Evolutionary conservation across 2,113 vertebrate genomes (phyloP), one percentile per base, ranked within the genome.

Genomic region (Motacilla tschutschensis): DNA sequence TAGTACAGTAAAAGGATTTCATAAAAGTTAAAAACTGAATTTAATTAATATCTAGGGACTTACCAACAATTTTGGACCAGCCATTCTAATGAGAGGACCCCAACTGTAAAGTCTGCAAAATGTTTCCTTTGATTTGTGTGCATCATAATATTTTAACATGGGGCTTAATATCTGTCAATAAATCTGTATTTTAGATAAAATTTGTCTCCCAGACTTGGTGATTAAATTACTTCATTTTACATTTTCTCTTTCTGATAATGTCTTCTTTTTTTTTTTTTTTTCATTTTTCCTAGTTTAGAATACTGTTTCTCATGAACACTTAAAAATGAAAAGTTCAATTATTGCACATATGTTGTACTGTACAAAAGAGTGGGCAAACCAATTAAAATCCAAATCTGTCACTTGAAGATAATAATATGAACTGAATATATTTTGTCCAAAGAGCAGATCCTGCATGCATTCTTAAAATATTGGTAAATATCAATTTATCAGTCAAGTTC

Each of bases 51-150:
- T 62, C 35, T 58, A 36, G 18, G 20, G 9, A 69, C 29, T 48
- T 78, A 20, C 8, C 44, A 78, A 17, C 16, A 48, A 31, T 41
- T 12, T 28, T 25, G 12, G 16, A 69, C 11, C 20, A 78, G 41
- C 38, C 0, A 0, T 71, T 78, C 24, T n/a, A 54, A 9, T 5
- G 55, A 9, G 7, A 69, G 9, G 11, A 33, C 6, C 3, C 7
- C 17, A 48, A 6, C 12, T 69, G 41, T 8, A 29, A 55, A 71
- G 4, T 50, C 29, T 83, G 26, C 12, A 41, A 40, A 58, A 67
- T 17, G 1, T 83, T 89, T 87, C 11, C 40, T 77, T 85, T 66
- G 3, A 28, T 83, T 57, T 48, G 11, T 60, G 13, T 51, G 18
- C 43, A 51, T 64, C 8, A 11, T 15, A 47, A 5, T 8, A 58